phyloP scores from a whole-genome alignment of 2,113 vertebrate genomes.

The Rhineura floridana region DNA sequence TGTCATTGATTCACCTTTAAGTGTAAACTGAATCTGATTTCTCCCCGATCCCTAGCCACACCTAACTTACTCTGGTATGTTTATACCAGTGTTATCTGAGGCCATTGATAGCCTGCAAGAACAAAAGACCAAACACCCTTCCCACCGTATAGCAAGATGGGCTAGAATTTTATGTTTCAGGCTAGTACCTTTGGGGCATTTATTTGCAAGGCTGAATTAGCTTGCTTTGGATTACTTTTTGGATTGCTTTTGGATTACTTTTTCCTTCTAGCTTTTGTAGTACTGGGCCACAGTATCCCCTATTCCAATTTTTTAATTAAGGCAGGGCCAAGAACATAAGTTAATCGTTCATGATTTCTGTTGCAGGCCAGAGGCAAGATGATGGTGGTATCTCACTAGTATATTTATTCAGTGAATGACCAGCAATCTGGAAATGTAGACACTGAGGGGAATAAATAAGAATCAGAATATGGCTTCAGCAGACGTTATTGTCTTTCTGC shows the following conservation, averaged over 20 bases:
- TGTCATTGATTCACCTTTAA: too few relatives aligned
- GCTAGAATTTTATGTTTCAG: not conserved
- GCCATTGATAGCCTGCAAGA: too few relatives aligned
- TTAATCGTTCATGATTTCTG: not conserved
- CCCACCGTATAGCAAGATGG: too few relatives aligned
- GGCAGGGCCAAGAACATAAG: not conserved
- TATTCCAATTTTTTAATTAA: not conserved
- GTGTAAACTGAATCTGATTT: too few relatives aligned
- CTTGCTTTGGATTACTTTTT: not conserved
- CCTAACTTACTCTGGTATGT: not conserved
- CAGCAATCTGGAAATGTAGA: constrained; percentile 5
- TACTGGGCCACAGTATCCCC: not conserved
- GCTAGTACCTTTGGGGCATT: not conserved
- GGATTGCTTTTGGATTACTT: too few relatives aligned
- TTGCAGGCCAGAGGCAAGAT: not conserved
- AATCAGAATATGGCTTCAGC: not conserved
- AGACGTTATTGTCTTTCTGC: constrained; percentile 2
- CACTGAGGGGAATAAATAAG: not conserved
- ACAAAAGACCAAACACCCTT: too few relatives aligned
- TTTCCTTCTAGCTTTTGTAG: not conserved
- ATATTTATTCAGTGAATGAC: not conserved
- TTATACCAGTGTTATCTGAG: too few relatives aligned
- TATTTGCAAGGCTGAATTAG: not conserved
- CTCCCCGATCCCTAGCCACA: too few relatives aligned
- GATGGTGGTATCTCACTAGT: not conserved